Base-by-base conservation (phyloP, 2,888 invertebrate species). In the Eucera pruinosa region DNA sequence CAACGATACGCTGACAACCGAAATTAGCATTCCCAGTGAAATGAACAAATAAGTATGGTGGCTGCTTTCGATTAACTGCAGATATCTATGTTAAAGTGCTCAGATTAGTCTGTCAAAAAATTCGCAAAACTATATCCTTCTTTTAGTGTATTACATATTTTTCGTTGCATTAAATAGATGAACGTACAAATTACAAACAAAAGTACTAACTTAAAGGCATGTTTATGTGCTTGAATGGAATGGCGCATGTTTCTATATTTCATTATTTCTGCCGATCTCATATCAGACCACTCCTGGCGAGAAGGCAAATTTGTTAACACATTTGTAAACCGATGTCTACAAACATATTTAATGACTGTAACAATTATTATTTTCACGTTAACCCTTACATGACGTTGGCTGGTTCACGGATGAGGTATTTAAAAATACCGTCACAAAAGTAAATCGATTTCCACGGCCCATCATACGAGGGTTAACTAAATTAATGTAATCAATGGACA, bases 11-110 rank as follows among this genome's bases (percentile, higher is more conserved):
- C 61, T 48, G 6, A 62, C 7, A 33, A 13, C n/a, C 3, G 13
- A 6, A n/a, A 62, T 62, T 3, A 62, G 23, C 36, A 62, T n/a
- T n/a, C 48, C 61, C 48, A 62, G 23, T 5, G 61, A 48, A 48
- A 62, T 25, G n/a, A 62, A 62, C 20, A 62, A 18, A n/a, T 48
- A 62, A 1, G 36, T 62, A 6, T 48, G 47, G 4, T 62, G 48
- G n/a, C 6, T 33, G 0, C 6, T 33, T 36, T 62, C 61, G 33
- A 62, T 62, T n/a, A 36, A 7, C 20, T 18, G 9, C 23, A 62
- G 33, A 15, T 48, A 62, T 33, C 61, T 62, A 39, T 4, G 6
- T 25, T n/a, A 25, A 62, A 25, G 1, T 11, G 30, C n/a, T n/a
- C n/a, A n/a, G n/a, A n/a, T n/a, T n/a, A n/a, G n/a, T n/a, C n/a